These are phyloP conservation scores for Latrodectus hesperus DNA, from an alignment of 2,888 invertebrate species.

Conservation along the genomic window DNA sequence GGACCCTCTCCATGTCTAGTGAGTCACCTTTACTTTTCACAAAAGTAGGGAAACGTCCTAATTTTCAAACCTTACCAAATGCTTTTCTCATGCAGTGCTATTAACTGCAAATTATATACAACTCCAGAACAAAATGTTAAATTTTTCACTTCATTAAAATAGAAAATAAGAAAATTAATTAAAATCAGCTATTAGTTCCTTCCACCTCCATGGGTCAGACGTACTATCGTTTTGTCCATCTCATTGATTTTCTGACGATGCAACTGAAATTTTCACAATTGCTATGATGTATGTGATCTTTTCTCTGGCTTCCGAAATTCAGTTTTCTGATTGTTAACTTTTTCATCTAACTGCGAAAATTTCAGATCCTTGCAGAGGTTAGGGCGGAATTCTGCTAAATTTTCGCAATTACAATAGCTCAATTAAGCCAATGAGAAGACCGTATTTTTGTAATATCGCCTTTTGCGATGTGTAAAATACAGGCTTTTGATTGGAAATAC, in stretches of 20 bases:
- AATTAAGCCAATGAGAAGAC: neutral
- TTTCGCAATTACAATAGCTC: neutral
- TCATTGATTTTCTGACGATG: neutral
- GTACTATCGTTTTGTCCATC: conserved; percentile 9
- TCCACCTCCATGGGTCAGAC: conserved; percentile 9
- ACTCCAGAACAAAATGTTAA: too few relatives aligned
- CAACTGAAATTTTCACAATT: neutral
- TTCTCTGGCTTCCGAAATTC: neutral
- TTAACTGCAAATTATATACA: too few relatives aligned
- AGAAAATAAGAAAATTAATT: too few relatives aligned
- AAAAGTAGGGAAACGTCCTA: too few relatives aligned
- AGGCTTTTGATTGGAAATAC: neutral
- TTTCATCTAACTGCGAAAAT: neutral
- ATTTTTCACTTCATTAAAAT: too few relatives aligned
- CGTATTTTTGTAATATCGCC: conserved; percentile 11
- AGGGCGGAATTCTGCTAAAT: neutral
- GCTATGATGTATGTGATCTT: neutral
- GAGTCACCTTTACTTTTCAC: too few relatives aligned
- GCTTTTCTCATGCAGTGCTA: too few relatives aligned
- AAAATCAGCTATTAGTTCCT: too few relatives aligned
- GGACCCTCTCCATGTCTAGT: too few relatives aligned
- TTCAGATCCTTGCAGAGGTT: neutral
- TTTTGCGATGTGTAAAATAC: neutral
- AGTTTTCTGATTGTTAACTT: neutral
- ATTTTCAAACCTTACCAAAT: too few relatives aligned